phyloP scores from a whole-genome alignment of 1,140 invertebrate species.

The Sinonovacula constricta region DNA sequence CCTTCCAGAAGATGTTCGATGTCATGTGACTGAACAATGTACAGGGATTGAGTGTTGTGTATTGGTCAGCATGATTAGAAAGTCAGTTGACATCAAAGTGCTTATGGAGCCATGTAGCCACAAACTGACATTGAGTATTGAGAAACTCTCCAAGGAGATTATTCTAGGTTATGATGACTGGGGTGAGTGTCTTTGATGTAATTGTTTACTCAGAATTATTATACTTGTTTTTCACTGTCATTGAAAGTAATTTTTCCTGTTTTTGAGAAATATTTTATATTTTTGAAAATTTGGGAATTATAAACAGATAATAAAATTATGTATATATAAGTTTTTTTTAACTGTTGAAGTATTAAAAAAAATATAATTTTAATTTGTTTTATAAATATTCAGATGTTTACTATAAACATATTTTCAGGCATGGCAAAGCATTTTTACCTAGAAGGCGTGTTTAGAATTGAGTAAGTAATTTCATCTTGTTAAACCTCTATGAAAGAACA shows the following conservation, averaged over 20 bases:
- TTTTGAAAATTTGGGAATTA: no score
- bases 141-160: conserved; percentile 37
- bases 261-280: no score
- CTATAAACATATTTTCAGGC: no score
- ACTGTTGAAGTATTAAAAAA: no score
- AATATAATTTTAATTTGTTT: no score
- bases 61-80: conserved; percentile 42
- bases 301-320: no score
- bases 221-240: no score
- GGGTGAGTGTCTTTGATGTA: conserved; percentile 46
- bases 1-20: conserved; percentile 44
- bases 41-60: conserved; percentile 52
- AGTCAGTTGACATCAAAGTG: conserved; percentile 42
- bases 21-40: conserved; percentile 39
- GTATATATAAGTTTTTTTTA: no score
- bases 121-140: conserved; percentile 53
- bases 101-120: conserved; percentile 52
- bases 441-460: background rate
- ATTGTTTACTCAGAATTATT: no score
- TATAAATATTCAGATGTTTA: no score
- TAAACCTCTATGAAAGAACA: no score
- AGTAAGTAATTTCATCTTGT: background rate
- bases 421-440: background rate
- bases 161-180: conserved; percentile 36
- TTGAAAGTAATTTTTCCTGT: no score